Conservation (phyloP, 2,888 invertebrate species). For the Lasiommata megera region DNA sequence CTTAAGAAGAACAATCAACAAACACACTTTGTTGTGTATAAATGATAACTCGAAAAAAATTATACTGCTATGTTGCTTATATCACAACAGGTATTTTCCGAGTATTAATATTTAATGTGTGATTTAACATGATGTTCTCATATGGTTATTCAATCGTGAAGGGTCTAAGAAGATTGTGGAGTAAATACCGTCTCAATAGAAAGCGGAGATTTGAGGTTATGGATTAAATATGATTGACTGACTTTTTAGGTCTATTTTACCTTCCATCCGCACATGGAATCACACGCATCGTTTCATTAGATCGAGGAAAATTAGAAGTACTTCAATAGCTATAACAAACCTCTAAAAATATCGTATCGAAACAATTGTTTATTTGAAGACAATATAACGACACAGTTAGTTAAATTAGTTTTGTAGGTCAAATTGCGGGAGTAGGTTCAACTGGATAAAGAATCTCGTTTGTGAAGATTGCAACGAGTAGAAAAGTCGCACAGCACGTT, state of each 20-base stretch:
- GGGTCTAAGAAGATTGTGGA: conserved; percentile 4
- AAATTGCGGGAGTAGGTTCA: too few relatives aligned
- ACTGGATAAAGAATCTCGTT: too few relatives aligned
- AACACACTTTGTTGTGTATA: too few relatives aligned
- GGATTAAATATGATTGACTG: conserved; percentile 8
- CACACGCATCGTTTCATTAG: background rate
- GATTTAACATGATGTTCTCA: background rate
- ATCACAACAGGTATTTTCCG: background rate
- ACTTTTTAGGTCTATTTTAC: conserved; percentile 3
- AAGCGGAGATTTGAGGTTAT: background rate
- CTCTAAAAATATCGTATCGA: too few relatives aligned
- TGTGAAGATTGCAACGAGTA: too few relatives aligned
- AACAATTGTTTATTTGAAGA: too few relatives aligned
- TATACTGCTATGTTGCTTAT: background rate
- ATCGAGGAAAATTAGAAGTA: background rate
- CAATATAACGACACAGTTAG: too few relatives aligned
- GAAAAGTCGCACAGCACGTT: too few relatives aligned
- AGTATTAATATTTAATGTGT: background rate
- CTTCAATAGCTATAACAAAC: too few relatives aligned
- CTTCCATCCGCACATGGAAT: background rate
- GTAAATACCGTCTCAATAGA: conserved; percentile 3
- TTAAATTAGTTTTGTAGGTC: too few relatives aligned
- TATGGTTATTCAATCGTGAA: conserved; percentile 9
- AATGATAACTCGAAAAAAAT: too few relatives aligned
- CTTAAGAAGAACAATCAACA: too few relatives aligned